Evolutionary conservation across 1,140 invertebrate species (phyloP), one percentile per base, ranked within the genome.

Genomic region (Ladona fulva): DNA sequence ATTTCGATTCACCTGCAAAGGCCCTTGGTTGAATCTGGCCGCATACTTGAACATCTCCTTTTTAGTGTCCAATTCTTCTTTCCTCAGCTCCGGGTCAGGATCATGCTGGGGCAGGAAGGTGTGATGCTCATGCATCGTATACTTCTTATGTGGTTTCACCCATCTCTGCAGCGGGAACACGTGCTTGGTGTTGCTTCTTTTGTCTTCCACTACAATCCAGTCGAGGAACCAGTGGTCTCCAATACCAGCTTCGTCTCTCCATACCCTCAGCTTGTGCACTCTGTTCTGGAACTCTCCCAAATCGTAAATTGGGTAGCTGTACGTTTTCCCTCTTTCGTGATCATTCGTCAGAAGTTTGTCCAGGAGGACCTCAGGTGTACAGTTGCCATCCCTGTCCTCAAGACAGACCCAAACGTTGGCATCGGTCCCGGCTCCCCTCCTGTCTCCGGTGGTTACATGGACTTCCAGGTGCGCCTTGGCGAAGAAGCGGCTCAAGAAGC

Each of bases 101-200:
- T 87, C 86, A 42, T 81, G 79, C 80, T 87, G 86, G 0, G 87
- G 87, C 24, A 88, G 80, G 25, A 83, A 83, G 29, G 84, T 85
- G 80, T 88, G 86, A 77, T 86, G 82, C 78, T 85, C 83, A 25
- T 81, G 77, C 44, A 87, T 84, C 16, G 83, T 78, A 79, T 88
- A 87, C 37, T 83, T 83, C 25, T 81, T 82, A 66, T 85, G 78
- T 1, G 84, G 77, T 75, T 82, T 82, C 74, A 88, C 84, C 86
- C 87, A 88, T 22, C 86, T 82, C 75, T 85, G 85, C 1, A 87
- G 81, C 7, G 86, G 86, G 79, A 87, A 87, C 22, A 84, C 82
- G 77, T 81, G 84, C 74, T 76, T 79, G 25, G 66, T 22, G 10
- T 78, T 76, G 1, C 25, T 14, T 12, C n/a, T 78, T 19, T 77